These are phyloP conservation scores for Lepidonotus clava DNA, from an alignment of 2,888 invertebrate species.

Conservation along the genomic window DNA sequence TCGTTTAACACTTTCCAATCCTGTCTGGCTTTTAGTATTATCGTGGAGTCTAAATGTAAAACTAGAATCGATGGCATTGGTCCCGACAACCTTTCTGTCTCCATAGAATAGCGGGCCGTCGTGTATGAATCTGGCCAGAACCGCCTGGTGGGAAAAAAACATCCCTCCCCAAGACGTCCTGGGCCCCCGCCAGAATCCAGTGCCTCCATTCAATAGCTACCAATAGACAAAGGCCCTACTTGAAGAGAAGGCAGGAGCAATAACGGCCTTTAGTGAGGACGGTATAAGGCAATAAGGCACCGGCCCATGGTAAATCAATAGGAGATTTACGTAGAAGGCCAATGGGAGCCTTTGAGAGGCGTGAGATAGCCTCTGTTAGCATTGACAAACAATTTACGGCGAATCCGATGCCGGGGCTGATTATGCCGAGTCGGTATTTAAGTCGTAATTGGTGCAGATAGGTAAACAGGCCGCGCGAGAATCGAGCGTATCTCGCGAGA, in stretches of 20 bases:
- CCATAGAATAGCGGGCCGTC: too few species aligned
- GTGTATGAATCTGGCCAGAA: too few species aligned
- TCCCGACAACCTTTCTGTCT: too few species aligned
- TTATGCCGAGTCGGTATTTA: background rate
- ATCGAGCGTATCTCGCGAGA: too few species aligned
- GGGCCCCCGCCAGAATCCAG: too few species aligned
- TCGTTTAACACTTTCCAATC: too few species aligned
- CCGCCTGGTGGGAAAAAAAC: too few species aligned
- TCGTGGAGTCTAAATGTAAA: too few species aligned
- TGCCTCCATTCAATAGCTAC: background rate
- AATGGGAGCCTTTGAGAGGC: background rate
- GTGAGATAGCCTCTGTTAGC: background rate
- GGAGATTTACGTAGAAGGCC: background rate
- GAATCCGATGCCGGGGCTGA: background rate
- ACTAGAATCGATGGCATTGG: too few species aligned
- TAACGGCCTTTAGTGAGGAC: background rate
- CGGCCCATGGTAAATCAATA: background rate
- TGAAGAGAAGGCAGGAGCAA: background rate
- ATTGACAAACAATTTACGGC: background rate
- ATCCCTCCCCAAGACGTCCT: too few species aligned
- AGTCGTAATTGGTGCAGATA: background rate
- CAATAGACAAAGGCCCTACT: background rate
- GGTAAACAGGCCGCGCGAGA: background rate
- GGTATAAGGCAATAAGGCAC: background rate
- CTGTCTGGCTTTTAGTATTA: too few species aligned